A percentile compares a stretch with the other conserved stretches of the same genome.
Evolutionary conservation across 2,888 invertebrate species (phyloP).

Genomic region (Plebejus melissa): DNA sequence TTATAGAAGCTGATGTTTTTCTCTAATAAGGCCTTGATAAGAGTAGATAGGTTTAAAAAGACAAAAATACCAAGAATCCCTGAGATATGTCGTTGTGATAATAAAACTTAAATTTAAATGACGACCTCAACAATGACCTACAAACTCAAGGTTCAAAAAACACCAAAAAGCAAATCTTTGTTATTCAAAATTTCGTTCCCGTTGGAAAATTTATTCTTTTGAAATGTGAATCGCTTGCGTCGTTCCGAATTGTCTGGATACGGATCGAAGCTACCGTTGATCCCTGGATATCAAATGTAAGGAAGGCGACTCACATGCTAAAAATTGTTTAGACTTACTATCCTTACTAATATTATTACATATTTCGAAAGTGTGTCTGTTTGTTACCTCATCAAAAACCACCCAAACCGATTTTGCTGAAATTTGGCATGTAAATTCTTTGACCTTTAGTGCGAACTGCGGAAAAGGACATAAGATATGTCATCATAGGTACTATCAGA

Average conservation of each 20-base stretch:
- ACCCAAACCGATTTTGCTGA: no score
- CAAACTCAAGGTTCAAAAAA: neutral
- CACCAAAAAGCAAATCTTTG: neutral
- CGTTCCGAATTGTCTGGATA: neutral
- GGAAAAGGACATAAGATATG: no score
- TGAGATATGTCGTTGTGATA: neutral
- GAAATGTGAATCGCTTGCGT: conserved; percentile 1
- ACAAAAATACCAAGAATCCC: neutral
- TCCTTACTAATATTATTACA: no score
- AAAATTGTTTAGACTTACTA: no score
- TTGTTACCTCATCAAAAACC: no score
- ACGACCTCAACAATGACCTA: conserved; percentile 6
- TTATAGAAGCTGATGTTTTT: neutral
- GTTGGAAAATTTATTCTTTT: conserved; percentile 11
- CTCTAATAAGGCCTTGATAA: no score
- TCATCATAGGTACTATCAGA: no score
- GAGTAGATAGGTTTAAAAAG: no score
- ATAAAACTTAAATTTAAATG: neutral
- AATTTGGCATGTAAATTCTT: no score
- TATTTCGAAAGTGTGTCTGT: no score
- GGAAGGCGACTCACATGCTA: neutral
- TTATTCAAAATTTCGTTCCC: conserved; percentile 1
- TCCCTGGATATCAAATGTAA: neutral
- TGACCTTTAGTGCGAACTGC: no score
- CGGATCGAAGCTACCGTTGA: neutral